These are phyloP conservation scores for Sitodiplosis mosellana DNA, from an alignment of 1,140 invertebrate species.

Conservation along the genomic window DNA sequence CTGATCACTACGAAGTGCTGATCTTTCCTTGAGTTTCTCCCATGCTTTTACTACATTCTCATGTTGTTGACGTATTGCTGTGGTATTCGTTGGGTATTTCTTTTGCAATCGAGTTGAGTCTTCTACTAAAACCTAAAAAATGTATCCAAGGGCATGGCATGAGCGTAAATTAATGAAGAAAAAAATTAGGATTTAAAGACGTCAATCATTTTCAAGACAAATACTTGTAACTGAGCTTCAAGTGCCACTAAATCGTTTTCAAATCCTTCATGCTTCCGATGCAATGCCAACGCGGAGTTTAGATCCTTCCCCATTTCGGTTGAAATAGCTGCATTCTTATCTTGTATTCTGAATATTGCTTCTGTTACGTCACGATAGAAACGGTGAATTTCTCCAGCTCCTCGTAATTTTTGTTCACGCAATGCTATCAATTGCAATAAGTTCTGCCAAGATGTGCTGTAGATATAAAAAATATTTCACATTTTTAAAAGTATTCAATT, in stretches of 20 bases:
- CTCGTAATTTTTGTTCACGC: constrained; percentile 67
- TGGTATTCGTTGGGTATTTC: constrained; percentile 84
- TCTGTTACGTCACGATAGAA: constrained; percentile 94
- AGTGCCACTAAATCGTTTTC: constrained; percentile 89
- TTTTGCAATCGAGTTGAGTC: constrained; percentile 74
- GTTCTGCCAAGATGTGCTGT: constrained; percentile 58
- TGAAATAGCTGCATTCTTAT: constrained; percentile 67
- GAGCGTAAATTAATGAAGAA: no score
- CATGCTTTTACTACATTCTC: constrained; percentile 71
- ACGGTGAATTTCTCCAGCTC: constrained; percentile 88
- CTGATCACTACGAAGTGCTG: constrained; percentile 56
- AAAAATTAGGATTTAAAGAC: no score
- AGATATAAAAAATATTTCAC: background rate
- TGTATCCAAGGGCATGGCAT: no score
- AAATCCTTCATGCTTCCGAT: constrained; percentile 80
- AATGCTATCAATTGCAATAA: constrained; percentile 70
- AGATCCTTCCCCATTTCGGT: constrained; percentile 74
- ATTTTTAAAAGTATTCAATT: background rate
- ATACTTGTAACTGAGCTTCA: constrained; percentile 76
- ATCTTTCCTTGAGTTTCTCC: constrained; percentile 66
- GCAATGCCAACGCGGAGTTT: constrained; percentile 65
- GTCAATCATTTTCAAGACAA: background rate
- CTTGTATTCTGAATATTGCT: constrained; percentile 72
- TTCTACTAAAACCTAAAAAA: constrained; percentile 56
- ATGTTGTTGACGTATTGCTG: constrained; percentile 71